Evolutionary conservation across 1,140 invertebrate species (phyloP).

Genomic region (Aplysia californica): DNA sequence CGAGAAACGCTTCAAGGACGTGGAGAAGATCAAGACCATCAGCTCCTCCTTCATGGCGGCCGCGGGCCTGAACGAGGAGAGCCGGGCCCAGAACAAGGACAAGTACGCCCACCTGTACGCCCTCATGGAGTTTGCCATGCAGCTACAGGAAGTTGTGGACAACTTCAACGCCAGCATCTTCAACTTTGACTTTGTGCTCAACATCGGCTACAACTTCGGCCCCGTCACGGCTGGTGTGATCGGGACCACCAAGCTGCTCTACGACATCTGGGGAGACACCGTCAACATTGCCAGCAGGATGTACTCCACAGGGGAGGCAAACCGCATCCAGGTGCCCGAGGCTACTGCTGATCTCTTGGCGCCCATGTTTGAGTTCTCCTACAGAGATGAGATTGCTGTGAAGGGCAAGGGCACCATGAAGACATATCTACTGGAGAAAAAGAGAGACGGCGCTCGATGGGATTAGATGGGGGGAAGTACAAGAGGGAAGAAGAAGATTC

Average conservation of each 20-base stretch:
- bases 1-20: conserved; percentile 83
- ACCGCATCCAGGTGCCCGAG: conserved; percentile 84
- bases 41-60: conserved; percentile 98
- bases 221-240: conserved; percentile 96
- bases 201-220: conserved; percentile 77
- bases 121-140: conserved; percentile 88
- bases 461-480: no score
- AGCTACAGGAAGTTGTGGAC: conserved; percentile 84
- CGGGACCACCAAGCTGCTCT: conserved; percentile 94
- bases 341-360: conserved; percentile 70
- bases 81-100: conserved; percentile 71
- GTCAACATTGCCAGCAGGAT: conserved; percentile 96
- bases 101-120: conserved; percentile 85
- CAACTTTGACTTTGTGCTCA: conserved; percentile 90
- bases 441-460: conserved; percentile 55
- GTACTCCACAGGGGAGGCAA: conserved; percentile 85
- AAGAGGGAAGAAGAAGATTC: no score
- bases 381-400: conserved; percentile 63
- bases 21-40: conserved; percentile 99
- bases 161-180: conserved; percentile 90
- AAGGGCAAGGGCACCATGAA: conserved; percentile 71
- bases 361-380: conserved; percentile 69
- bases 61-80: conserved; percentile 87
- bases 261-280: conserved; percentile 99
- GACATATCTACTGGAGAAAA: conserved; percentile 73